Conservation (phyloP, 2,888 invertebrate genomes). For the Eupithecia dodoneata region DNA sequence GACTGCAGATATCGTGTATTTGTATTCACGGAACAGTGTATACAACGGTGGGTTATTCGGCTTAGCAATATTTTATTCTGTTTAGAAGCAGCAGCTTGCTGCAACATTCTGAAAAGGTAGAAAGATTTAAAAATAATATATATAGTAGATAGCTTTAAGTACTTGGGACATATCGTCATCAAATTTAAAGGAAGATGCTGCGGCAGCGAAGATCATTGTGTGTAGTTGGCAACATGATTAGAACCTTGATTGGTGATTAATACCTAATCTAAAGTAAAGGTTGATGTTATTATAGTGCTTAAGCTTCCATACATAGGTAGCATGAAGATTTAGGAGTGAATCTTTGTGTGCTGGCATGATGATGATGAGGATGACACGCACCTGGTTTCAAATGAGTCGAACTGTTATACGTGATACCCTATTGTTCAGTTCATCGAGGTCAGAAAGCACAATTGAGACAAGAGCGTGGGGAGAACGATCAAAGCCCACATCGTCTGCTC, state of each 20-base stretch:
- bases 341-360: neutral
- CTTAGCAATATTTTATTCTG: conserved; percentile 7
- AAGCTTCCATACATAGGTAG: neutral
- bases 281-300: too few species aligned
- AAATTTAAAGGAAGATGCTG: too few species aligned
- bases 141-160: too few species aligned
- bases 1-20: neutral
- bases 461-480: conserved; percentile 70
- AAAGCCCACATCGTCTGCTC: conserved; percentile 50
- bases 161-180: too few species aligned
- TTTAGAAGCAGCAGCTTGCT: neutral
- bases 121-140: neutral
- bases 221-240: too few species aligned
- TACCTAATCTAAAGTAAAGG: too few species aligned
- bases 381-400: neutral
- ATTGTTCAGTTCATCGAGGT: conserved; percentile 54
- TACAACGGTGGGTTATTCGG: neutral
- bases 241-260: too few species aligned
- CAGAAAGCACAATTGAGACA: conserved; percentile 55
- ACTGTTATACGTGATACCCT: conserved; percentile 10
- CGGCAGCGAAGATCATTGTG: too few species aligned
- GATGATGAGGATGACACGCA: neutral
- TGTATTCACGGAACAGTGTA: neutral
- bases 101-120: neutral
- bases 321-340: neutral